These are phyloP conservation scores for Sceloporus undulatus DNA, from an alignment of 2,113 vertebrate genomes.

Conservation along the genomic window DNA sequence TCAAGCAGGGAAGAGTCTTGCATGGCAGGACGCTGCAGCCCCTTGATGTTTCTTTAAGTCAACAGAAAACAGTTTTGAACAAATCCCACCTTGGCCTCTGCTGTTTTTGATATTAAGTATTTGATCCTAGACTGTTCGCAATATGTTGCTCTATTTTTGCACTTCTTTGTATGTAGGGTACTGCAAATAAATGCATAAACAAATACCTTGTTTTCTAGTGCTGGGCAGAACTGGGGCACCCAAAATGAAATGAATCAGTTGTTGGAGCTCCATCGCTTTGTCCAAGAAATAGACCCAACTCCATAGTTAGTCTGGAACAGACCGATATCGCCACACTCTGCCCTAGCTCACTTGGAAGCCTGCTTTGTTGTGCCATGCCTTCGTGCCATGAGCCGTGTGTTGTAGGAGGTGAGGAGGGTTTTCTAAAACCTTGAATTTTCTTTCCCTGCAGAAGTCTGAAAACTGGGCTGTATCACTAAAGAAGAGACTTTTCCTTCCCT, in stretches of 20 bases:
- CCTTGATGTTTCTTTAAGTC: conserved; percentile 55
- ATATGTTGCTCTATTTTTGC: background rate
- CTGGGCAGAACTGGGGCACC: background rate
- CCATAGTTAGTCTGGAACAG: background rate
- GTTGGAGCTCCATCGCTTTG: background rate
- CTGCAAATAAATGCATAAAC: no score
- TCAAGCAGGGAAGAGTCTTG: conserved; percentile 42
- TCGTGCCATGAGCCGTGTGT: no score
- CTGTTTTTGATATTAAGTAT: conserved; percentile 12
- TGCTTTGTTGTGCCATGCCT: no score
- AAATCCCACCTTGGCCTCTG: conserved; percentile 52
- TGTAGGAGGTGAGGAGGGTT: no score
- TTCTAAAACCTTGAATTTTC: background rate
- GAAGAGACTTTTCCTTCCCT: background rate
- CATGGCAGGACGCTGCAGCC: conserved; percentile 51
- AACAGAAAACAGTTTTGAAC: conserved; percentile 60
- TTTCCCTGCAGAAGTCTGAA: background rate
- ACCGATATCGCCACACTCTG: background rate
- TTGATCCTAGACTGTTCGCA: conserved; percentile 57
- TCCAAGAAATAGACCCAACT: background rate
- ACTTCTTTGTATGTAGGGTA: background rate
- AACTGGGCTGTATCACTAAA: background rate
- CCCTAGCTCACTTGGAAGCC: background rate
- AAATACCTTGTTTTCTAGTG: no score
- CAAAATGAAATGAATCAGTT: background rate